Evolutionary conservation across 2,113 vertebrate genomes (phyloP).

Genomic region (Anhinga rufa): DNA sequence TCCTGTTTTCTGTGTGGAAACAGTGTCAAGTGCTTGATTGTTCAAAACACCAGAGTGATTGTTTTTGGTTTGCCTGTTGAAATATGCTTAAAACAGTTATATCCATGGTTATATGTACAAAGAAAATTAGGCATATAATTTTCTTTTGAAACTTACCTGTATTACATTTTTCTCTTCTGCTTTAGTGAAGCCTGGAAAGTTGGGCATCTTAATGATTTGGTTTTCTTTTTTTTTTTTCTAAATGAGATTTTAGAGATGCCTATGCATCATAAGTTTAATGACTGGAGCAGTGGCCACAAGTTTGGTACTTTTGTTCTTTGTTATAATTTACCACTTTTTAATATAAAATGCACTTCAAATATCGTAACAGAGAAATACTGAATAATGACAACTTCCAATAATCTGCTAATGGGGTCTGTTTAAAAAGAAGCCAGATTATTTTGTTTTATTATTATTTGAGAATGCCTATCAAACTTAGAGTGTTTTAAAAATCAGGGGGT

Average conservation of each 20-base stretch:
- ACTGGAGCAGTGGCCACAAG: not conserved
- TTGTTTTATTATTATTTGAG: not conserved
- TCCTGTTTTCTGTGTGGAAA: not conserved
- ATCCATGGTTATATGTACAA: not conserved
- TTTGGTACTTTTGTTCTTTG: not conserved
- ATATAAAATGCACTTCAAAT: not conserved
- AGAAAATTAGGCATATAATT: not conserved
- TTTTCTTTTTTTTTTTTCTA: not conserved
- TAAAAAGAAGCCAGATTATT: conserved; percentile 20
- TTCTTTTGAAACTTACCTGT: not conserved
- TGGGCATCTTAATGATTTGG: not conserved
- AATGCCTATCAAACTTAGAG: conserved; percentile 1
- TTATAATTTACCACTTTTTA: not conserved
- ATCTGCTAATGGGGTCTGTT: not conserved
- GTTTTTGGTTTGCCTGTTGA: not conserved
- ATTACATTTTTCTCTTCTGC: not conserved
- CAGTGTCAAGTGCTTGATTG: not conserved
- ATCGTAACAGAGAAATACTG: not conserved
- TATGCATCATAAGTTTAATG: not conserved
- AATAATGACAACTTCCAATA: not conserved
- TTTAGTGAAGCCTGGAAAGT: not conserved
- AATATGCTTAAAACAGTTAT: not conserved
- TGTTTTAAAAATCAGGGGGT: not conserved
- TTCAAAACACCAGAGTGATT: not conserved
- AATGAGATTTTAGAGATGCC: not conserved